Evolutionary conservation across 2,797 vertebrate genomes (phyloP).

Genomic region (Kryptopterus vitreolus): DNA sequence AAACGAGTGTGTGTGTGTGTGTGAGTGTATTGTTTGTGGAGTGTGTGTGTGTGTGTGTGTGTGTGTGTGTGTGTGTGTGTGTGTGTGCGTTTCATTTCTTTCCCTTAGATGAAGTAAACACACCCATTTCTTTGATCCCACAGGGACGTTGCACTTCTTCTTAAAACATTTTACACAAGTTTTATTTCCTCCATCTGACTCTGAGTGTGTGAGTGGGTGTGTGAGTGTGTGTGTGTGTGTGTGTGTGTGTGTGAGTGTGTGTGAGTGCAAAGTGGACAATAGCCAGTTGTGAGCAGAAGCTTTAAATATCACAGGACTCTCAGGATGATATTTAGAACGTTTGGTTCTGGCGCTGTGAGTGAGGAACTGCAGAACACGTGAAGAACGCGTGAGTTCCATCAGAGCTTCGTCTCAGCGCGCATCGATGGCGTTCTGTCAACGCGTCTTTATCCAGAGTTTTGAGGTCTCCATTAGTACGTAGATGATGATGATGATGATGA

Average conservation of each 20-base stretch:
- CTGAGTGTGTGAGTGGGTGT: neutral
- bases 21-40: neutral
- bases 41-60: neutral
- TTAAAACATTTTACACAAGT: constrained; percentile 26
- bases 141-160: constrained; percentile 18
- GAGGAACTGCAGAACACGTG: constrained; percentile 22
- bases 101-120: constrained; percentile 22
- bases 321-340: constrained; percentile 14
- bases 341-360: neutral
- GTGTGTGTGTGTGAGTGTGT: constrained; percentile 9
- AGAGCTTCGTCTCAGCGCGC: neutral
- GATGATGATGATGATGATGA: no score
- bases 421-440: no score
- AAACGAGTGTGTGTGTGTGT: constrained; percentile 15
- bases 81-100: constrained; percentile 6
- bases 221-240: constrained; percentile 7
- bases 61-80: neutral
- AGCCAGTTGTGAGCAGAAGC: constrained; percentile 7
- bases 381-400: neutral
- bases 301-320: constrained; percentile 17
- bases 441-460: no score
- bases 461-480: no score
- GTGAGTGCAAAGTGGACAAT: neutral
- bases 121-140: constrained; percentile 11
- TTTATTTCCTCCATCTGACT: neutral